Conservation (phyloP, 1,140 invertebrate species). For the Heliconius congener region DNA sequence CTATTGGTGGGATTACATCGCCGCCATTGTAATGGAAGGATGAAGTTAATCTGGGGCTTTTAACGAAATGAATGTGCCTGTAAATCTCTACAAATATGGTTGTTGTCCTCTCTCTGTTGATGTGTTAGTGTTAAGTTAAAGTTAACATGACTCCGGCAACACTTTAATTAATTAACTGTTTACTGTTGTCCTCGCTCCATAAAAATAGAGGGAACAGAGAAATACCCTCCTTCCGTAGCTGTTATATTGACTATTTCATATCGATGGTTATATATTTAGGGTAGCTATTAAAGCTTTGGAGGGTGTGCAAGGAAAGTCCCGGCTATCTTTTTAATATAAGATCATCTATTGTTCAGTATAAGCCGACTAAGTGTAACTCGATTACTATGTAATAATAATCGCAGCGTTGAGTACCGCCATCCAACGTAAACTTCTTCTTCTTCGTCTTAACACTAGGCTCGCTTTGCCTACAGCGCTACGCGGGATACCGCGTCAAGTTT, state of each 20-base stretch:
- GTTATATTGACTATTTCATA: background rate
- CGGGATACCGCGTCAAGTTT: no score
- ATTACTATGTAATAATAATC: no score
- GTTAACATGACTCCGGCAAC: slow-evolving; percentile 1
- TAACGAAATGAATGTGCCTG: slow-evolving; percentile 40
- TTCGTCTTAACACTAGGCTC: no score
- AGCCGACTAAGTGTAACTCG: no score
- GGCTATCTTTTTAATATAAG: no score
- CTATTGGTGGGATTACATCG: slow-evolving; percentile 42
- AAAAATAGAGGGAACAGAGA: background rate
- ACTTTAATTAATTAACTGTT: background rate
- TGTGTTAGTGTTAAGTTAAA: slow-evolving; percentile 26
- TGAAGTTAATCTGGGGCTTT: slow-evolving; percentile 46
- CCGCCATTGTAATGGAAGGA: slow-evolving; percentile 43
- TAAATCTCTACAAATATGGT: slow-evolving; percentile 39
- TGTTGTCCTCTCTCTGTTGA: slow-evolving; percentile 26
- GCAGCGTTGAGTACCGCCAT: no score
- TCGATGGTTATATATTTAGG: no score
- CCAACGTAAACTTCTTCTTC: no score
- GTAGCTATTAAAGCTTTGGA: background rate
- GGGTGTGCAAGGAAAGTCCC: no score
- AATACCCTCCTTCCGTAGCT: background rate
- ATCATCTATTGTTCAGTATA: no score
- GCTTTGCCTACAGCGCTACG: no score
- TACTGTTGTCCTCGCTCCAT: background rate